Evolutionary conservation across 2,797 vertebrate species (phyloP), one percentile per base, ranked within the genome.

Genomic region (Argyrosomus regius): DNA sequence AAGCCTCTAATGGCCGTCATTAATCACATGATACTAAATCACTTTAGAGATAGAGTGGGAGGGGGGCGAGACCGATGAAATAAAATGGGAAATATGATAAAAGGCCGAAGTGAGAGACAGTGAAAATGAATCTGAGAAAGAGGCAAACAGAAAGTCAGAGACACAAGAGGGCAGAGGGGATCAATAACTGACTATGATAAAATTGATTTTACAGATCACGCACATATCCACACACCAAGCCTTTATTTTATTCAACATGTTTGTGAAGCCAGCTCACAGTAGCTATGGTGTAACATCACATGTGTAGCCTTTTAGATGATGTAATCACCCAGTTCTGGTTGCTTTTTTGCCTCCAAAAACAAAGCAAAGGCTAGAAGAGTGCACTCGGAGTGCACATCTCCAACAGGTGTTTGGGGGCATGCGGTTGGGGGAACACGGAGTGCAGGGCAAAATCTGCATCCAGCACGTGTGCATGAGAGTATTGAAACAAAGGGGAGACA

Each of bases 21-120:
- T 93, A 92, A 95, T 94, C 92, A 93, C 89, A 85, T 91, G 88
- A 90, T 88, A 81, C 72, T 91, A 89, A 93, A 94, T 92, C 90
- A 92, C 92, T 92, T 88, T 79, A 86, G 84, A 83, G 90, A 83
- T 65, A 49, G 81, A 75, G 68, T 65, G 62, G 62, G 82, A 69
- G 46, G 59, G 63, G 58, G 43, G 54, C 26, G 68, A 18, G 28
- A 35, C 13, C 11, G 13, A 43, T 43, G 75, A 78, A 80, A 84
- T 82, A 82, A 85, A 90, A 86, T 43, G 65, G 67, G 68, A 83
- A 84, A 87, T 76, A 83, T 82, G 87, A 91, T 75, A 73, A 80
- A 89, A 65, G 80, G 78, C 28, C 45, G 50, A 79, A 13, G 81
- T 78, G 75, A 75, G 65, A 69, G 64, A 67, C 63, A 72, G 80